Conservation (phyloP, 1,140 invertebrate genomes). For the Arion vulgaris region DNA sequence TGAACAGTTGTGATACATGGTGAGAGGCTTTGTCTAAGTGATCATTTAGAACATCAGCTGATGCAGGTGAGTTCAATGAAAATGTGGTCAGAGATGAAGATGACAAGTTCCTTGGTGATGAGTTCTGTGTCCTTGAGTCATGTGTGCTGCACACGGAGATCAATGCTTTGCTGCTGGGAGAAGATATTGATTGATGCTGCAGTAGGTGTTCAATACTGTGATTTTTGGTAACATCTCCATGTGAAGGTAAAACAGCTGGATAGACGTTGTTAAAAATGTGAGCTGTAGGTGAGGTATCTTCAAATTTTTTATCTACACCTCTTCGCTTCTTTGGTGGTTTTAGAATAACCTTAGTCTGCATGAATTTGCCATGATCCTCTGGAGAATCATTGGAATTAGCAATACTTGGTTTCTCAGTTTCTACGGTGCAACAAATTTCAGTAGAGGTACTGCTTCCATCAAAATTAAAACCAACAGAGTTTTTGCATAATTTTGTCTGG, state of each 20-base stretch:
- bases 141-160: neutral
- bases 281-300: neutral
- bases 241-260: neutral
- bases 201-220: slow-evolving; percentile 20
- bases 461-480: neutral
- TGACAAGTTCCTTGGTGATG: neutral
- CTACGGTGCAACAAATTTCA: neutral
- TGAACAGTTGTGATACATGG: neutral
- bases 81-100: neutral
- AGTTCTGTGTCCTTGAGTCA: slow-evolving; percentile 3
- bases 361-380: neutral
- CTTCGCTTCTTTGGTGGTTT: slow-evolving; percentile 37
- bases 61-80: neutral
- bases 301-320: slow-evolving; percentile 17
- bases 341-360: slow-evolving; percentile 13
- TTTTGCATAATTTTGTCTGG: neutral
- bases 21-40: neutral
- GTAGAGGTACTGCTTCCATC: neutral
- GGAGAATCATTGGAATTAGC: neutral
- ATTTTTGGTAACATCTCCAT: slow-evolving; percentile 2
- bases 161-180: neutral
- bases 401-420: neutral
- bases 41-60: neutral
- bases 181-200: slow-evolving; percentile 12
- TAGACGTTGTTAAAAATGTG: neutral